Evolutionary conservation across 2,797 vertebrate genomes (phyloP).

Genomic region (Myoxocephalus aenaeus): DNA sequence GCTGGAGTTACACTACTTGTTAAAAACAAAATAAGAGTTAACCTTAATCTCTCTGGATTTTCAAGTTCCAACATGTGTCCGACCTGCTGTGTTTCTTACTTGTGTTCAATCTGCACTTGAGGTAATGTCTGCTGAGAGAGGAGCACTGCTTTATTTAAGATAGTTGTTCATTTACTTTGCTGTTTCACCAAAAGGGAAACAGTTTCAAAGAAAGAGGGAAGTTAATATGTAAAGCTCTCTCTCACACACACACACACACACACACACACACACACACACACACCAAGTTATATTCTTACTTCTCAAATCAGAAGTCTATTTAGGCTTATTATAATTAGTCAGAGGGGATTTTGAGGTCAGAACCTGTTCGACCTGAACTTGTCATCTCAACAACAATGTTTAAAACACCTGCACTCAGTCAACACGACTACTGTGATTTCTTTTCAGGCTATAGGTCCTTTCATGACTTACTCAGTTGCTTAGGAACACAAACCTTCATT

Average conservation of each 20-base stretch:
- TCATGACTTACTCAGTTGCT: conserved; percentile 52
- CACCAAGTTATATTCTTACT: background rate
- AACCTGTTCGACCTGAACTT: background rate
- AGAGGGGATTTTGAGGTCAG: background rate
- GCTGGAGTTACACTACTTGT: background rate
- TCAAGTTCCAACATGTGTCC: background rate
- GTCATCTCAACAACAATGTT: background rate
- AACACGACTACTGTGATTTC: conserved; percentile 15
- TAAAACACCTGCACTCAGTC: background rate
- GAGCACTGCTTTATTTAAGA: conserved; percentile 31
- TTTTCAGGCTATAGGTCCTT: conserved; percentile 13
- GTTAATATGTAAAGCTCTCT: background rate
- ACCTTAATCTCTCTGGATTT: background rate
- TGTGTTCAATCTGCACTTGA: background rate
- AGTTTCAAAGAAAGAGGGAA: background rate
- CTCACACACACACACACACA: background rate
- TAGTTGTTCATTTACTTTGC: conserved; percentile 51
- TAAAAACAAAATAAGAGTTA: background rate
- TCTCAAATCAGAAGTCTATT: background rate
- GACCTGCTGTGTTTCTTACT: background rate
- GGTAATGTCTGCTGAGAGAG: background rate
- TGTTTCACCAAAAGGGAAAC: conserved; percentile 24
- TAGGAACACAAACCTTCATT: conserved; percentile 39
- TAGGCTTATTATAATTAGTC: background rate
- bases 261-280: background rate